Conservation (phyloP, 2,888 invertebrate genomes). For the Acronicta leporina region DNA sequence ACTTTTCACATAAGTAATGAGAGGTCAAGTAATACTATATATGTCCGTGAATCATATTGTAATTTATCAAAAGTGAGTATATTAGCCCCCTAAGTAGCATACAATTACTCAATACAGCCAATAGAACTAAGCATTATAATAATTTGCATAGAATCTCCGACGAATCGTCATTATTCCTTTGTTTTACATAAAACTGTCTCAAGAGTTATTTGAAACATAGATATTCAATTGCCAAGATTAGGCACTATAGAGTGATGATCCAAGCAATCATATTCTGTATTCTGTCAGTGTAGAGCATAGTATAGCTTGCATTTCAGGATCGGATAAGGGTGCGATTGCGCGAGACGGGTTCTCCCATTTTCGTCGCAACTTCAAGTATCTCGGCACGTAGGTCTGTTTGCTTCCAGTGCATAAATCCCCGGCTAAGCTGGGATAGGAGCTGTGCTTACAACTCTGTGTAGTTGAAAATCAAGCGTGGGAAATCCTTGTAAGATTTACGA, state of each 20-base stretch:
- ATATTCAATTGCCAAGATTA: slow-evolving; percentile 13
- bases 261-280: slow-evolving; percentile 22
- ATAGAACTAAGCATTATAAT: neutral
- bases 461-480: slow-evolving; percentile 50
- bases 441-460: slow-evolving; percentile 54
- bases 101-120: neutral
- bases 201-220: slow-evolving; percentile 15
- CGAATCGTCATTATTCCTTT: slow-evolving; percentile 4
- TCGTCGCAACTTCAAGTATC: slow-evolving; percentile 54
- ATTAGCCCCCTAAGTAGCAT: neutral
- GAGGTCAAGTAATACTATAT: too few relatives aligned
- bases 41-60: too few relatives aligned
- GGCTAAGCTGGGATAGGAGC: slow-evolving; percentile 56
- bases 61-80: too few relatives aligned
- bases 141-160: neutral
- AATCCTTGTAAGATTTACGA: slow-evolving; percentile 34
- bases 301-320: slow-evolving; percentile 16
- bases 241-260: slow-evolving; percentile 3
- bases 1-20: too few relatives aligned
- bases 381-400: slow-evolving; percentile 55
- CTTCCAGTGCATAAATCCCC: slow-evolving; percentile 60
- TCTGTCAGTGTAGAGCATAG: slow-evolving; percentile 4
- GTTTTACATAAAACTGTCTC: slow-evolving; percentile 22
- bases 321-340: slow-evolving; percentile 33
- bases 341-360: slow-evolving; percentile 44